Evolutionary conservation across 2,888 invertebrate species (phyloP), one percentile per base, ranked within the genome.

Genomic region (Oscheius onirici): DNA sequence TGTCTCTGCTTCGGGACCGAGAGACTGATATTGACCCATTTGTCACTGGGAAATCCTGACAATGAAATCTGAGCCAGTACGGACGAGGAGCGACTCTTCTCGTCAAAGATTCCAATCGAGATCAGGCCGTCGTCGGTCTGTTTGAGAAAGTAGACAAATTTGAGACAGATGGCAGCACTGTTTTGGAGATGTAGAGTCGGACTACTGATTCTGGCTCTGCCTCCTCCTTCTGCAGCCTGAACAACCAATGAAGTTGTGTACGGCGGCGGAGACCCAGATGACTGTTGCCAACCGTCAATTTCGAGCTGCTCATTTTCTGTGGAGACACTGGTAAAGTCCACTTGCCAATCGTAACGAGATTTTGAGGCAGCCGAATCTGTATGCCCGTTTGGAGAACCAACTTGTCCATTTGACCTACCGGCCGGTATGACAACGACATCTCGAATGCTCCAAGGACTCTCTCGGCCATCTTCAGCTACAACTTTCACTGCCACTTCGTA

Each of bases 391-490:
- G 10, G 8, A 26, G 11, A 1, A 10, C 10, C 24, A 22, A 22
- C 24, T 10, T 5, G 26, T 3, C 46, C 46, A 46, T 13, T 46
- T 46, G 46, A 58, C 71, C 44, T 34, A 81, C 79, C 76, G 41
- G 74, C 66, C 1, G 80, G 79, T n/a, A 78, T 77, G 22, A 74
- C 57, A 26, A 83, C 76, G 17, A 80, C 66, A 57, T 82, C 81
- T 61, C 81, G 65, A 26, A 80, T 79, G 43, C 84, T 84, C 86
- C 86, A 86, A 2, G 82, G 79, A 71, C 82, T 83, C 54, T 85
- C 83, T 44, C 73, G 73, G 15, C 83, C 83, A 65, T 83, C 81
- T n/a, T 76, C 81, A 24, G 77, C 75, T 1, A 86, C 75, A 15
- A 80, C 80, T 65, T 82, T 79, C 54, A 86, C 83, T 2, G 79